phyloP scores from a whole-genome alignment of 2,888 invertebrate species.

The Thyatira batis region DNA sequence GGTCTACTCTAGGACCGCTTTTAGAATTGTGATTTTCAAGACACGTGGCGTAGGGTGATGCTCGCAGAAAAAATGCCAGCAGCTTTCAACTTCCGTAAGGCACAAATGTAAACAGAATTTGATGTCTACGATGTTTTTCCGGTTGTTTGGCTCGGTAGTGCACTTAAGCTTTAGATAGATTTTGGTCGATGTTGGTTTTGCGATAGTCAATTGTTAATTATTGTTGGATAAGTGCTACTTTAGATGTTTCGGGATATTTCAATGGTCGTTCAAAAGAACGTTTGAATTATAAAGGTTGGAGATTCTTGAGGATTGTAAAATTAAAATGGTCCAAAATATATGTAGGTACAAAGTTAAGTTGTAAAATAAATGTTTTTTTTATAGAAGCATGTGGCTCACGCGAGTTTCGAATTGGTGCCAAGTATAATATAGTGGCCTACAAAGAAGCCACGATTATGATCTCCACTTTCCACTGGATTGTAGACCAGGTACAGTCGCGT shows the following conservation, averaged over 20 bases:
- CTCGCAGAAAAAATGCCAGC: constrained; percentile 74
- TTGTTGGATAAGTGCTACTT: background rate
- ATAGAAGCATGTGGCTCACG: background rate
- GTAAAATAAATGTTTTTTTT: background rate
- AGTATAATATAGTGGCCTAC: background rate
- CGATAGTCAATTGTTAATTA: constrained; percentile 4
- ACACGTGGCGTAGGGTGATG: constrained; percentile 74
- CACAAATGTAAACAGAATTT: constrained; percentile 77
- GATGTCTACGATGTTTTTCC: constrained; percentile 79
- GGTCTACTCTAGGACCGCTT: constrained; percentile 65
- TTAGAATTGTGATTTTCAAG: constrained; percentile 74
- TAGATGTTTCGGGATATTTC: background rate
- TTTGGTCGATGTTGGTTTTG: constrained; percentile 55
- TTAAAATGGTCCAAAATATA: background rate
- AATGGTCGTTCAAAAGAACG: no score
- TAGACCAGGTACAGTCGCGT: background rate
- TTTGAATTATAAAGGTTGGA: no score
- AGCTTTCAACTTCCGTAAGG: constrained; percentile 74
- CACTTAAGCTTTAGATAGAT: constrained; percentile 53
- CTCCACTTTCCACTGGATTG: background rate
- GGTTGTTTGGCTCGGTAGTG: constrained; percentile 56
- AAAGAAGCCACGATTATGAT: constrained; percentile 1
- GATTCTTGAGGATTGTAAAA: background rate
- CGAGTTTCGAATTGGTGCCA: constrained; percentile 1
- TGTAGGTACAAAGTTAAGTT: background rate